Base-by-base conservation (phyloP, 2,113 vertebrate species). In the Amblyopsis rosae region DNA sequence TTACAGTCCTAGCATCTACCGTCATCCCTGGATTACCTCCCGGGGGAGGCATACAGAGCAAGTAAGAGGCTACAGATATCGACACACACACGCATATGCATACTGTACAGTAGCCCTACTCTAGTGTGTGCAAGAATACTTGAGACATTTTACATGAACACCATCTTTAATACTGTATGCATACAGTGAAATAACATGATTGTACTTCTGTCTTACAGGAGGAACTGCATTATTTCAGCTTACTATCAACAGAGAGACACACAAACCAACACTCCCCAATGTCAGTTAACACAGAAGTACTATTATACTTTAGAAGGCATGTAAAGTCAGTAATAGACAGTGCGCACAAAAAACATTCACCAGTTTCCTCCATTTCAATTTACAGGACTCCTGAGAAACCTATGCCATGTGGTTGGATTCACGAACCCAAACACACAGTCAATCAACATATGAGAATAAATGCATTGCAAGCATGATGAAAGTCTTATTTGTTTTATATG, bases 21-120 rank as follows among this genome's bases (percentile, higher is more conserved):
- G 72, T 79, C 35, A 94, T 94, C 58, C 93, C 89, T 0, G 91
- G 91, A 49, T 79, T 95, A 58, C 95, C 94, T 80, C 93, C 93
- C 63, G 94, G 94, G 51, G 93, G 93, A 66, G 94, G 94, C 45
- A 88, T 95, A 67, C 88, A 92, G 82, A 94, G 94, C 93, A 94
- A 94, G 94, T 95, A 85, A 92, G 93, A 79, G 15, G 41, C 7
- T 13, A 16, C 26, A 41, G 35, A 6, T 41, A 41, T 41, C 35
- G 35, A 41, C 35, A 41, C 35, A 41, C 35, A 41, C 35, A 41
- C 35, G 7, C 35, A 41, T 8, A 41, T 8, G 33, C 11, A 33
- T 41, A 1, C 41, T 26, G 26, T 26, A 26, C 26, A 26, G 26
- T 26, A 26, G 26, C 26, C 26, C 2, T 26, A 12, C n/a, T 1